Evolutionary conservation across 2,113 vertebrate genomes (phyloP).

Genomic region (Orycteropus afer): DNA sequence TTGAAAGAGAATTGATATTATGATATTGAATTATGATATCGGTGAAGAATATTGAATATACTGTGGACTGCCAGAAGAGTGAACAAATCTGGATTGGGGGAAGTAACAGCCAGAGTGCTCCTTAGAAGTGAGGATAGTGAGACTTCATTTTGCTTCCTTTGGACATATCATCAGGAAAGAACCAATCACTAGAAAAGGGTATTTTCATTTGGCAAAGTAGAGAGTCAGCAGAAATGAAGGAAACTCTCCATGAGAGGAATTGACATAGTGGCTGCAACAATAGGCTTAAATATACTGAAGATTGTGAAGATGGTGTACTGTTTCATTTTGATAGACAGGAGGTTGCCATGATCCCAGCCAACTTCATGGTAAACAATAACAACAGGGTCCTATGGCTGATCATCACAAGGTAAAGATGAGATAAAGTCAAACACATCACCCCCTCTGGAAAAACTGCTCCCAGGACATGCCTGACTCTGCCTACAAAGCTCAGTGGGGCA

Average conservation of each 20-base stretch:
- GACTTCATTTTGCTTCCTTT: no score
- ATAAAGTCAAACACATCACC: background rate
- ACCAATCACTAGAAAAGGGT: background rate
- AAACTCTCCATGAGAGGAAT: background rate
- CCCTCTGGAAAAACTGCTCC: conserved; percentile 6
- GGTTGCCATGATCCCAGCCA: no score
- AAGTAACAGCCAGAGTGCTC: background rate
- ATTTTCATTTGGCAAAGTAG: no score
- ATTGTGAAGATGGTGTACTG: background rate
- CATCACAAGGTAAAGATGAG: background rate
- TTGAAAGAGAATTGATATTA: background rate
- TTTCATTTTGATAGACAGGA: background rate
- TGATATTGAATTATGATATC: no score
- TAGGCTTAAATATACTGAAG: background rate
- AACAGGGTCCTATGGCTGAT: background rate
- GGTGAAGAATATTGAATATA: background rate
- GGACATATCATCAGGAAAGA: background rate
- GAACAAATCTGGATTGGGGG: background rate
- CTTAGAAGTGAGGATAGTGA: no score
- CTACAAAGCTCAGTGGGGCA: background rate
- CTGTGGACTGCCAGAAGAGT: background rate
- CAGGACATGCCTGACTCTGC: background rate
- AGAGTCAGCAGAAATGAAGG: background rate
- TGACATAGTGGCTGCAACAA: background rate
- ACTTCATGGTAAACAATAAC: background rate